Base-by-base conservation (phyloP, 2,797 vertebrate species). In the Miichthys miiuy region DNA sequence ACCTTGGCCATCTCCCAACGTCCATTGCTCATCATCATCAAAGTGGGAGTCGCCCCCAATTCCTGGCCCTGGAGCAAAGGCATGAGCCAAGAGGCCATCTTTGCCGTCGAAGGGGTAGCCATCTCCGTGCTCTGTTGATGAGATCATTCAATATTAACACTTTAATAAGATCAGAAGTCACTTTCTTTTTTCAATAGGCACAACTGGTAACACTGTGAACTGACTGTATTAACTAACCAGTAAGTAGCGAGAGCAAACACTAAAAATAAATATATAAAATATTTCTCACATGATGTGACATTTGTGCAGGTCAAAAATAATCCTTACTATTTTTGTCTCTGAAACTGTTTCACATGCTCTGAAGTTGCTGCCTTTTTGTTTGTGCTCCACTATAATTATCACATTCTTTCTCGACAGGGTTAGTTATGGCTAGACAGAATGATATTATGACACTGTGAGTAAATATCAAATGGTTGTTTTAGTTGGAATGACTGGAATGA, bases 1-100 rank as follows among this genome's bases (percentile, higher is more conserved):
- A 99, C 98, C 98, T 96, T 97, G 97, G 27, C 98, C 98, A 17
- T 99, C 98, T 85, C 98, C 98, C 69, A 99, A 93, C 2, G 98
- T 99, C 98, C 98, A 99, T 81, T 98, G 96, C 79, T 99, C 98
- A 82, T 99, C 98, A 51, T 99, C 98, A 46, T 99, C 98, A 87
- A 99, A 99, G 85, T 99, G 98, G 48, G 98, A 99, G 89, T 99
- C 98, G 58, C 98, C 98, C n/a, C 98, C 98, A 62, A 98, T 96
- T 6, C 97, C 98, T 52, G 96, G 92, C 65, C 98, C 97, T 0
- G 98, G 98, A 57, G 98, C 98, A 18, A 99, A 99, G 27, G 98
- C 98, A 0, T 99, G 98, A 90, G 98, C 98, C 93, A 99, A 91
- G 48, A 99, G 97, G 21, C 98, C 98, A 0, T 99, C 98, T 82